These are phyloP conservation scores for Porites rus DNA, from an alignment of 92 coral and sea anemone species.

Conservation along the genomic window DNA sequence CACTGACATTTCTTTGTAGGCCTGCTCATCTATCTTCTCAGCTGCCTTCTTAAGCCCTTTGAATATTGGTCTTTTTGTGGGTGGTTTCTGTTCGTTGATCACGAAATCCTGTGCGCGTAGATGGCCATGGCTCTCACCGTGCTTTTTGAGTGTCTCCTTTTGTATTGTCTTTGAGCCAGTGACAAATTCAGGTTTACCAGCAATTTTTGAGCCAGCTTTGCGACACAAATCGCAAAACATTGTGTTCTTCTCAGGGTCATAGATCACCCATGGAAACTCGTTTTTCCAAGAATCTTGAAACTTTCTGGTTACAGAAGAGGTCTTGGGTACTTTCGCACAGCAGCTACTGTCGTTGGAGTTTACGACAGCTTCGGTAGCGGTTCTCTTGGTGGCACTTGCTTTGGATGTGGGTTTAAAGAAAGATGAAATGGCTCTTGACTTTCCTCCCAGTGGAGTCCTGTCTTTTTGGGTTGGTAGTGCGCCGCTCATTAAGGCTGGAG, in stretches of 20 bases:
- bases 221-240: slow-evolving; percentile 45
- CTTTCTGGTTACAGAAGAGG: not conserved
- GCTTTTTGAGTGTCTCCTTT: slow-evolving; percentile 44
- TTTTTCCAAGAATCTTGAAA: too few relatives aligned
- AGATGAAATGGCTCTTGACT: slow-evolving; percentile 38
- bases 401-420: slow-evolving; percentile 43
- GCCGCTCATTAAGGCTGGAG: not conserved
- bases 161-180: slow-evolving; percentile 49
- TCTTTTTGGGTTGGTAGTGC: slow-evolving; percentile 24
- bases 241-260: slow-evolving; percentile 11
- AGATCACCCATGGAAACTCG: too few relatives aligned
- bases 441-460: slow-evolving; percentile 24
- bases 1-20: slow-evolving; percentile 42
- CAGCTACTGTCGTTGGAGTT: slow-evolving; percentile 12
- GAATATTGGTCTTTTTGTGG: slow-evolving; percentile 44
- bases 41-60: slow-evolving; percentile 54
- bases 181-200: slow-evolving; percentile 39
- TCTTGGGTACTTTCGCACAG: slow-evolving; percentile 41
- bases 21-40: slow-evolving; percentile 48
- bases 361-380: slow-evolving; percentile 39
- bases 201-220: slow-evolving; percentile 45
- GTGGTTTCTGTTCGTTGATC: too few relatives aligned
- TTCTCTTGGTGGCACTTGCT: slow-evolving; percentile 43
- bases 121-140: slow-evolving; percentile 40
- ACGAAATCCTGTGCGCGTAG: too few relatives aligned